Conservation (phyloP, 2,888 invertebrate species). For the Clusia tigrina region DNA sequence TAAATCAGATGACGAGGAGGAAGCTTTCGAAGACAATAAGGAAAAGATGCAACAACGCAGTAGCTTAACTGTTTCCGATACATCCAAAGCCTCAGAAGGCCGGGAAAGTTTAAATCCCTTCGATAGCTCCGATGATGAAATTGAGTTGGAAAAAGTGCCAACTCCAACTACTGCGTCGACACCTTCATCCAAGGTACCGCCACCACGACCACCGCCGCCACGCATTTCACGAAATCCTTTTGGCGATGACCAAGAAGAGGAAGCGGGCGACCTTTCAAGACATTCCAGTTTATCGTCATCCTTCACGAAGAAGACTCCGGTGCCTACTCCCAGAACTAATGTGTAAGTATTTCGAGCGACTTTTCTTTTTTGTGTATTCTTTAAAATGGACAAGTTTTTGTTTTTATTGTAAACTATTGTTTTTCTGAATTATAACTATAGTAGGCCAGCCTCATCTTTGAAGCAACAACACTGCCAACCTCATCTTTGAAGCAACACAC, state of each 20-base stretch:
- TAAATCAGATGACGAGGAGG: constrained; percentile 72
- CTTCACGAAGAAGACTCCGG: constrained; percentile 50
- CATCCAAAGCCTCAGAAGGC: constrained; percentile 21
- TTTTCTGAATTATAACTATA: too few species aligned
- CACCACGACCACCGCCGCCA: constrained; percentile 64
- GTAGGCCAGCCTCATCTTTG: too few species aligned
- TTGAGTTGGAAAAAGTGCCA: constrained; percentile 50
- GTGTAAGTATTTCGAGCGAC: constrained; percentile 56
- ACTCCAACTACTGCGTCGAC: constrained; percentile 32
- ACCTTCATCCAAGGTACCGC: constrained; percentile 46
- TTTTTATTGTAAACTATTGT: too few species aligned
- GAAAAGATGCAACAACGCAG: constrained; percentile 24
- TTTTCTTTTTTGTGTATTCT: too few species aligned
- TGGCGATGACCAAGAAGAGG: constrained; percentile 76
- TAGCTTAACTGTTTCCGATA: constrained; percentile 24
- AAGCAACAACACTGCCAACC: too few species aligned
- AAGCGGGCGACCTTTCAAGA: constrained; percentile 35
- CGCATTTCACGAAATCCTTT: constrained; percentile 72
- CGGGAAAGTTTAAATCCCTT: constrained; percentile 69
- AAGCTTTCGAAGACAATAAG: constrained; percentile 55
- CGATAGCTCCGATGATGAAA: constrained; percentile 73
- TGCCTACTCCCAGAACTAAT: constrained; percentile 59
- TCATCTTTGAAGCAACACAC: too few species aligned
- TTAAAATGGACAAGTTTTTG: too few species aligned
- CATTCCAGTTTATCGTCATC: constrained; percentile 43